Conservation (phyloP, 1,140 invertebrate species). For the Trichonephila clavata region DNA sequence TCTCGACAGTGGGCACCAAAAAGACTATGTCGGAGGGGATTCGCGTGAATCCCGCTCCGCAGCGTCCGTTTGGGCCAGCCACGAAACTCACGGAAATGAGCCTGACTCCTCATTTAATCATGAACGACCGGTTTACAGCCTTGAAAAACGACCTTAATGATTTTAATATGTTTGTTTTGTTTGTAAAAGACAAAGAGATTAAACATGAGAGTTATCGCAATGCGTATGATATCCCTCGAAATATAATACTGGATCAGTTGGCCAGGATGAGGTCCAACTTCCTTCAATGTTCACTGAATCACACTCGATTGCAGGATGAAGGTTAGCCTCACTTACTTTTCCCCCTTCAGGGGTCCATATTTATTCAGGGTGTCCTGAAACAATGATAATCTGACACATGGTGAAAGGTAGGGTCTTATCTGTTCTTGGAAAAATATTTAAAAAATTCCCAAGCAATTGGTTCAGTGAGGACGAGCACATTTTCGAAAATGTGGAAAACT, state of each 20-base stretch:
- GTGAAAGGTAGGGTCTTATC: too few relatives aligned
- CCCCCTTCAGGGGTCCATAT: too few relatives aligned
- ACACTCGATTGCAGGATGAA: constrained; percentile 91
- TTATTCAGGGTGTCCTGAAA: too few relatives aligned
- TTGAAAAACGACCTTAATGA: constrained; percentile 92
- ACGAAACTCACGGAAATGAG: constrained; percentile 84
- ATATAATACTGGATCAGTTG: constrained; percentile 94
- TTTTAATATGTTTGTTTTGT: constrained; percentile 91
- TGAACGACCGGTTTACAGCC: constrained; percentile 89
- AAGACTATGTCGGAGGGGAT: constrained; percentile 86
- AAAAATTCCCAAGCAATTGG: too few relatives aligned
- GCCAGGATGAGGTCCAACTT: constrained; percentile 97
- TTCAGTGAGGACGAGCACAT: too few relatives aligned
- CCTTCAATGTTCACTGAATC: constrained; percentile 88
- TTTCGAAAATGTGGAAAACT: too few relatives aligned
- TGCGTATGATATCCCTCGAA: constrained; percentile 96
- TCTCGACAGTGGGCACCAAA: constrained; percentile 85
- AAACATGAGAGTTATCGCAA: constrained; percentile 93
- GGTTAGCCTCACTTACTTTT: constrained; percentile 80
- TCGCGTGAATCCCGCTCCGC: constrained; percentile 83
- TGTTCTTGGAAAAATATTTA: too few relatives aligned
- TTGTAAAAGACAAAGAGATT: constrained; percentile 83
- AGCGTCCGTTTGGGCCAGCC: constrained; percentile 60
- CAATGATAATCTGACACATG: too few relatives aligned
- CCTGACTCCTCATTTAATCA: constrained; percentile 86